Conservation (phyloP, 2,888 invertebrate species). For the Ichneumon xanthorius region DNA sequence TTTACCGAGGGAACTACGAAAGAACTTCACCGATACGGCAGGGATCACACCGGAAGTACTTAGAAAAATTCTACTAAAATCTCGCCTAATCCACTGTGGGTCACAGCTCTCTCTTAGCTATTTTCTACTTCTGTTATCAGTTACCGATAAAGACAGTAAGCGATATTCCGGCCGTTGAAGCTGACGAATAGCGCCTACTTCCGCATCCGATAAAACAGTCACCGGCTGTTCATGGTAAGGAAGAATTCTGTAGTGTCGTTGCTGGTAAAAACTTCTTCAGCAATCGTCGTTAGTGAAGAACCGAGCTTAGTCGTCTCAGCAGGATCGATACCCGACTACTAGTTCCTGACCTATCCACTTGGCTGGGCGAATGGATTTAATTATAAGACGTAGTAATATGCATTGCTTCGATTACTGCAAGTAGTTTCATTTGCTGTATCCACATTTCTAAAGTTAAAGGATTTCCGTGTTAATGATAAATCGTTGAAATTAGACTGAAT, state of each 20-base stretch:
- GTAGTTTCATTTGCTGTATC: not conserved
- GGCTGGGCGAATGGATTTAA: not conserved
- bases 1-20: not conserved
- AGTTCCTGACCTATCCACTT: constrained; percentile 8
- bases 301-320: not conserved
- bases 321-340: not conserved
- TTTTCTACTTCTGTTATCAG: not conserved
- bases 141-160: not conserved
- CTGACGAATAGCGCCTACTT: not conserved
- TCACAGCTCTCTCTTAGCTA: not conserved
- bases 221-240: constrained; percentile 6
- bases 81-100: not conserved
- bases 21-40: not conserved
- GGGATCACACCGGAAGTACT: not conserved
- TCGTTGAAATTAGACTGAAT: not conserved
- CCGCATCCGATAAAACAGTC: constrained; percentile 39
- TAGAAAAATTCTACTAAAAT: not conserved
- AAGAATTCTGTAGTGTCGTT: constrained; percentile 27
- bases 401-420: not conserved
- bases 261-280: constrained; percentile 6
- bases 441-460: not conserved
- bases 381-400: not conserved
- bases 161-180: constrained; percentile 11
- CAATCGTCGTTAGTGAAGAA: constrained; percentile 12
- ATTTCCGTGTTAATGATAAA: not conserved